Conservation (phyloP, 2,113 vertebrate genomes). For the Trochalopteron elliotii region DNA sequence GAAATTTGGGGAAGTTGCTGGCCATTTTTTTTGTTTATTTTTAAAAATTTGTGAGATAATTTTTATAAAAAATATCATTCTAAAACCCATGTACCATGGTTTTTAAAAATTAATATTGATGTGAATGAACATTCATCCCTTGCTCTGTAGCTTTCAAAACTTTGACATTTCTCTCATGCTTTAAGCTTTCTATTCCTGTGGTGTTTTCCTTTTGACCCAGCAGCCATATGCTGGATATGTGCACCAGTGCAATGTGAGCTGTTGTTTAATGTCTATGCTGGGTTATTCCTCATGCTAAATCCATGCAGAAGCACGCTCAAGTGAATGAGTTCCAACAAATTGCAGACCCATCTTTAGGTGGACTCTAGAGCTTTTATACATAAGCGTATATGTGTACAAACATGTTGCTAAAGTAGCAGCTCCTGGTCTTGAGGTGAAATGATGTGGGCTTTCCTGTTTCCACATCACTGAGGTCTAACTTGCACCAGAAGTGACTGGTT, state of each 20-base stretch:
- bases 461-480: background rate
- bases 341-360: background rate
- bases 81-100: background rate
- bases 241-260: background rate
- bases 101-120: background rate
- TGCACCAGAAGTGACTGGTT: background rate
- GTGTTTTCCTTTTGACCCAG: background rate
- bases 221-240: background rate
- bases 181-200: background rate
- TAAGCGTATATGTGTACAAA: background rate
- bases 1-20: conserved; percentile 43
- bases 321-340: background rate
- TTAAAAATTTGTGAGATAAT: conserved; percentile 14
- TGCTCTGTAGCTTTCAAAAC: background rate
- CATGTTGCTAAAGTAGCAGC: background rate
- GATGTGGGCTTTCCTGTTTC: background rate
- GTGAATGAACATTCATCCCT: background rate
- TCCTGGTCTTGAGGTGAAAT: background rate
- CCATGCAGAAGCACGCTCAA: background rate
- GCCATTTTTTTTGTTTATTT: conserved; percentile 52
- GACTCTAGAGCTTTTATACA: background rate
- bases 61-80: conserved; percentile 36
- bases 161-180: background rate
- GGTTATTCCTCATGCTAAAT: background rate
- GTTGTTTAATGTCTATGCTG: background rate